Base-by-base conservation (phyloP, 2,888 invertebrate genomes). In the Clepsis dumicolana region DNA sequence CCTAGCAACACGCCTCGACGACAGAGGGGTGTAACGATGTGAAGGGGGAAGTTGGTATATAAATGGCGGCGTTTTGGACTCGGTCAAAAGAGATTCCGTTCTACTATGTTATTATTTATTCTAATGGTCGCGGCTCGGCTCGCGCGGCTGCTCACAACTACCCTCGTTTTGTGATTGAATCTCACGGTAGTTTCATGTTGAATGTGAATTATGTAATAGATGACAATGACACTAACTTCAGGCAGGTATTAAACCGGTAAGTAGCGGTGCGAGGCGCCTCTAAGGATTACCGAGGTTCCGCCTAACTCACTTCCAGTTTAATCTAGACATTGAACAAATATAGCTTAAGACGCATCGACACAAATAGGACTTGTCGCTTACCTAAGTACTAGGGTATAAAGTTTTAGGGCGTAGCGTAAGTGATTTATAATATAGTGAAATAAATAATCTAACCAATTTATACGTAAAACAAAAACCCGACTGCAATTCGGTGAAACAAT, bases 301-400 rank as follows among this genome's bases (percentile, higher is more conserved):
- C 44, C 44, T 7, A 44, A 44, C n/a, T 41, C 27, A 3, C n/a
- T 27, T 27, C 44, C 25, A 25, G 50, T 12, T 14, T 57, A 41
- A 59, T 52, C 50, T 50, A 27, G 50, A 48, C 50, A 52, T 59
- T 27, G 52, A 64, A 56, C 14, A 52, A 50, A 65, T 59, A 52
- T 52, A 50, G 64, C 25, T 65, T 18, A 32, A 54, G 57, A 65
- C 57, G 50, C 64, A 50, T 50, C 35, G 25, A 18, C 25, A 16
- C 44, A 52, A 52, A 50, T 59, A 52, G n/a, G 14, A 21, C 27
- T 59, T 38, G 24, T 7, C 14, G 24, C 4, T 8, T 59, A 35
- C 14, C 38, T n/a, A 38, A 4, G 38, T 18, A 8, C 16, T 35
- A 12, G 16, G 10, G n/a, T n/a, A 18, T 24, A 4, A 35, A 35